Conservation (phyloP, 2,797 vertebrate species). For the Pseudotriccus pelzelni region DNA sequence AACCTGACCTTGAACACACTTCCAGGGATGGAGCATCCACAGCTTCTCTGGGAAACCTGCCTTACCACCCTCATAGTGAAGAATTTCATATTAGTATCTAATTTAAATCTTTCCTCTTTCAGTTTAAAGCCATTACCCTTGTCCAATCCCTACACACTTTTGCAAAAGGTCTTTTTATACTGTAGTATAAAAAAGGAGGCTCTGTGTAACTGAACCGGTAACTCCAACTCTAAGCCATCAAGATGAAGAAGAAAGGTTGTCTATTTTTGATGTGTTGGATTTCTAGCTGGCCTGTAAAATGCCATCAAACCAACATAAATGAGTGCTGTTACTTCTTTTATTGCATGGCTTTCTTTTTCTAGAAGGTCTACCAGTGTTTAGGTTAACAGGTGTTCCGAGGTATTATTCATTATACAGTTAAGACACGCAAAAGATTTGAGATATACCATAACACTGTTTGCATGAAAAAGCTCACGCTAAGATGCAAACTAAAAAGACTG, state of each 20-base stretch:
- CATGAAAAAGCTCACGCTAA: background rate
- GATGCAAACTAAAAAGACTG: background rate
- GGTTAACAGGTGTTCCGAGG: background rate
- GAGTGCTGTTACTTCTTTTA: background rate
- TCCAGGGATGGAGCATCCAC: background rate
- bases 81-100: background rate
- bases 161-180: background rate
- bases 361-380: background rate
- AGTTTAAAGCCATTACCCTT: background rate
- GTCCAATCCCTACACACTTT: background rate
- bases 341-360: background rate
- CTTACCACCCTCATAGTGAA: background rate
- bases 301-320: background rate
- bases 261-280: background rate
- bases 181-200: rapidly evolving
- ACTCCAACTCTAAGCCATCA: background rate
- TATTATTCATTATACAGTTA: background rate
- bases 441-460: background rate
- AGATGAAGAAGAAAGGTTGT: background rate
- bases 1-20: rapidly evolving
- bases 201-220: background rate
- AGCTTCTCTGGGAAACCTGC: background rate
- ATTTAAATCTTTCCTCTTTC: background rate
- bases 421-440: background rate
- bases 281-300: background rate